phyloP scores from a whole-genome alignment of 2,888 invertebrate genomes.

The Sphinx pinastri region DNA sequence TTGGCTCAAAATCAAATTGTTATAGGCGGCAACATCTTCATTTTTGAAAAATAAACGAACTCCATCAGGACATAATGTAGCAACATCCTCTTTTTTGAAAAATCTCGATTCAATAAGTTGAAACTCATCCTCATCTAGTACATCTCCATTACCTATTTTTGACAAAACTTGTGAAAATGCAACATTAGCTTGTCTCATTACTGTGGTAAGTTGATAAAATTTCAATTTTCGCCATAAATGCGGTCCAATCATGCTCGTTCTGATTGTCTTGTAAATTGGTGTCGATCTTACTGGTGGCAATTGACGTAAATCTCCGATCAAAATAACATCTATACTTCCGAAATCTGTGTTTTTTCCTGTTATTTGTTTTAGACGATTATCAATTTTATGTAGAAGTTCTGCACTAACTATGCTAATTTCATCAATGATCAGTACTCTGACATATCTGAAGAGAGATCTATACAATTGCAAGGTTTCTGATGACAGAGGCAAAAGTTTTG shows the following conservation, averaged over 20 bases:
- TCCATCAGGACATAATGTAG: conserved; percentile 35
- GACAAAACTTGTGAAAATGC: conserved; percentile 35
- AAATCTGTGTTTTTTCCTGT: conserved; percentile 38
- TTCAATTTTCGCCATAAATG: conserved; percentile 33
- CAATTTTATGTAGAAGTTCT: conserved; percentile 48
- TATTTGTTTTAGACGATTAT: conserved; percentile 52
- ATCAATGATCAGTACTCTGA: conserved; percentile 53
- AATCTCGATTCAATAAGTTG: conserved; percentile 29
- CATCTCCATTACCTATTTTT: conserved; percentile 36
- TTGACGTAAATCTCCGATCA: conserved; percentile 43
- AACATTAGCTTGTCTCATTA: conserved; percentile 36
- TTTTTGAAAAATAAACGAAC: conserved; percentile 36
- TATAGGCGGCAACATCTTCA: conserved; percentile 32
- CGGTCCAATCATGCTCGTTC: conserved; percentile 25
- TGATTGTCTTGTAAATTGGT: conserved; percentile 37
- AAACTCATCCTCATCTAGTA: conserved; percentile 13
- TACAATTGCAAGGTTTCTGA: conserved; percentile 33
- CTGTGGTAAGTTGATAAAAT: conserved; percentile 35
- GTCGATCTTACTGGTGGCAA: conserved; percentile 47
- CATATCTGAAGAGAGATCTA: conserved; percentile 42
- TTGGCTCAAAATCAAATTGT: conserved; percentile 31
- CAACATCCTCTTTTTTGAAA: conserved; percentile 31
- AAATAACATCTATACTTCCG: conserved; percentile 37
- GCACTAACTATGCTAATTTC: conserved; percentile 57
- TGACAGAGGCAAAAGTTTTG: conserved; percentile 31